Evolutionary conservation across 2,888 invertebrate genomes (phyloP), one percentile per base, ranked within the genome.

Genomic region (Archaeoteleia sp.): DNA sequence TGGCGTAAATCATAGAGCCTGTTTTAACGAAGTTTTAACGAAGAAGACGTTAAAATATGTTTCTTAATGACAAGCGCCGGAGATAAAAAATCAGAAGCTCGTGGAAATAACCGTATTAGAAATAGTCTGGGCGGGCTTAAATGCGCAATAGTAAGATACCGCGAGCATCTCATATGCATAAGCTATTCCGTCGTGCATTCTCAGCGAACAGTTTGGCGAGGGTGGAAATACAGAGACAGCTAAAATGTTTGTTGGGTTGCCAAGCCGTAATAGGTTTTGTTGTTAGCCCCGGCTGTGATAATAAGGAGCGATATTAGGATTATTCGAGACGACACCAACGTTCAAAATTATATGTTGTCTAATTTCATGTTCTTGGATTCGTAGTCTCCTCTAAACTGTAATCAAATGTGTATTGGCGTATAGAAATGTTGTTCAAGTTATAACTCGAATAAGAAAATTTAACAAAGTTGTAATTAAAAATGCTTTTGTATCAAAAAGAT

Each of bases 241-340:
- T 35, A 27, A 40, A 48, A 17, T 20, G 71, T 73, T 73, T 67
- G 72, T 72, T 71, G 54, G 54, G 45, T 45, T 63, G 55, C 65
- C 60, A 63, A 74, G 71, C 73, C 69, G 67, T 73, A 77, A 77
- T 75, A 70, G 72, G 58, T 72, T 75, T 74, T 67, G 72, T 73
- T 73, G 62, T 62, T 72, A 54, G 68, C 58, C 37, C 72, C 53
- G 34, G 68, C 68, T 71, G 67, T 63, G 74, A 78, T 79, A 76
- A 76, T 79, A 78, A 78, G 72, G 70, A 72, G 58, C 61, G 72
- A 76, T 77, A 78, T 72, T 70, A 66, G 73, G 72, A 76, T 79
- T 74, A 76, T 75, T 76, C 77, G 74, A 69, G 69, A 68, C 68
- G 61, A 66, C 65, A 12, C n/a, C 14, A 40, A 49, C 54, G 46